Base-by-base conservation (phyloP, 2,888 invertebrate species). In the Bellardia pandia region DNA sequence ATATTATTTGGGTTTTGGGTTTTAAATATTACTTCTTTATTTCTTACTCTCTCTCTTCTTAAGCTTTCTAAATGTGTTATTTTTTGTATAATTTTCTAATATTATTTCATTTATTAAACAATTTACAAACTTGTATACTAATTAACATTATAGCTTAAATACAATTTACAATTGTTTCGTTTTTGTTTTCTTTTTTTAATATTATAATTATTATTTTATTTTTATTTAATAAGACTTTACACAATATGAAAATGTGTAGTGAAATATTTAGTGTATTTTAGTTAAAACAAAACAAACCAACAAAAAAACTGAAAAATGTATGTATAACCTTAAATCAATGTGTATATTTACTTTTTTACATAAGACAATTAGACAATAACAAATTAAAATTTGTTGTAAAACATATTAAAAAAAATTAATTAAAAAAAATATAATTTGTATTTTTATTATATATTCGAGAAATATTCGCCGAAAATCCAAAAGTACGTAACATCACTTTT, bases 361-460 rank as follows among this genome's bases (percentile, higher is more conserved):
- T 78, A 85, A 87, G 81, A 87, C 85, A 87, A 64, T 87, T 87
- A 87, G 87, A 87, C 87, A 87, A 87, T 87, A 87, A 87, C 87
- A 87, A 87, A 87, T 87, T 78, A 53, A 68, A 87, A 85, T 87
- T 87, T 87, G 86, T 87, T 87, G 85, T 87, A 87, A 87, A 85
- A 87, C 85, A 74, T 85, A 85, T 77, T 81, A 78, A 85, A 86
- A 74, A 80, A 74, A 78, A 56, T 53, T 13, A 64, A 56, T 48
- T 45, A 74, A 78, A 72, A 81, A 71, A 75, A 83, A 60, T 72
- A 80, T 71, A 66, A 66, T n/a, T 72, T 7, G 42, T 68, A 60
- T 72, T 71, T 16, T 3, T 33, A 33, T 33, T 33, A 33, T 23
- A 23, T 1, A 23, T 23, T 23, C 23, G 23, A 23, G 23, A 23